Conservation (phyloP, 2,113 vertebrate species). For the Globicephala melas region DNA sequence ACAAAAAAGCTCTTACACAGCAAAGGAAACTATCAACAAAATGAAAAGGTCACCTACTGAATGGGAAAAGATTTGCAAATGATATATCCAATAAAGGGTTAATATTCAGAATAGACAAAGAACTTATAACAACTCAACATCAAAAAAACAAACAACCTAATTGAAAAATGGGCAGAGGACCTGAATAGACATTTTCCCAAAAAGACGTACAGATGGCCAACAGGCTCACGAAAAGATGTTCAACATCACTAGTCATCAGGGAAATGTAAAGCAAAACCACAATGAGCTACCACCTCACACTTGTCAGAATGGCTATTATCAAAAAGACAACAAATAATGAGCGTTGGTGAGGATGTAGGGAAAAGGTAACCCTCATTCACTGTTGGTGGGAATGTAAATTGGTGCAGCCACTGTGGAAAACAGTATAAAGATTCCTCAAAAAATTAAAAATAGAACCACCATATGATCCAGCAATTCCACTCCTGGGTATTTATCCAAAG, state of each 20-base stretch:
- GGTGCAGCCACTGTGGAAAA: not conserved
- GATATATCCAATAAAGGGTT: not conserved
- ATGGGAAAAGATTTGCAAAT: not conserved
- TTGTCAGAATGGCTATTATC: not conserved
- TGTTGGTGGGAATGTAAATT: not conserved
- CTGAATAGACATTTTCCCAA: not conserved
- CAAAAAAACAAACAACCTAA: not conserved
- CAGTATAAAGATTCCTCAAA: not conserved
- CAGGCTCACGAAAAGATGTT: not conserved
- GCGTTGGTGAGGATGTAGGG: not conserved
- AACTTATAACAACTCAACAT: not conserved
- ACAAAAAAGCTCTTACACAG: not conserved
- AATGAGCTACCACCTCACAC: not conserved
- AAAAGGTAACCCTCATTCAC: not conserved
- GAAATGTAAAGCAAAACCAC: not conserved
- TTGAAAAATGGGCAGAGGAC: not conserved
- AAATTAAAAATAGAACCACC: not conserved
- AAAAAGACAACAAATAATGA: not conserved
- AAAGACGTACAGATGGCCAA: not conserved
- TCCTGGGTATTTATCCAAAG: not conserved
- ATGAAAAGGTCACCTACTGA: not conserved
- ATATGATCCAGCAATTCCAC: not conserved
- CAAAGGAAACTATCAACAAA: not conserved
- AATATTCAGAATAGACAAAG: not conserved
- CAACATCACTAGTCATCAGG: too few relatives aligned